Evolutionary conservation across 1,140 invertebrate genomes (phyloP).

Genomic region (Potamilus streckersoni): DNA sequence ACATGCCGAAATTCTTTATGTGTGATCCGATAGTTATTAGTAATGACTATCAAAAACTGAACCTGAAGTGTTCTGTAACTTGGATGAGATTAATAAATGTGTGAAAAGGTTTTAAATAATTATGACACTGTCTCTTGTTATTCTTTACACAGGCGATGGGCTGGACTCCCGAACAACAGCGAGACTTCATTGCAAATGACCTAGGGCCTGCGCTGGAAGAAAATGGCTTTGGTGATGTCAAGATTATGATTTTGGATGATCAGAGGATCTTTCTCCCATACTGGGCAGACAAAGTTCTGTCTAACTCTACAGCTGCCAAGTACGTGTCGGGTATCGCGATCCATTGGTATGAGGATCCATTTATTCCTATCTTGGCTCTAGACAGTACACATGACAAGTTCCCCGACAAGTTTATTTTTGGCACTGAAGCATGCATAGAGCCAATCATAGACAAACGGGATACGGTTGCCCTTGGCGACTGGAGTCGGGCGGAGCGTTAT

Average conservation of each 20-base stretch:
- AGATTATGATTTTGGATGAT: slow-evolving; percentile 81
- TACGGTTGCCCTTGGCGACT: slow-evolving; percentile 77
- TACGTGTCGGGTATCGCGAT: slow-evolving; percentile 83
- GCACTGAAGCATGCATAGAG: slow-evolving; percentile 78
- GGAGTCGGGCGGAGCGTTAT: slow-evolving; percentile 80
- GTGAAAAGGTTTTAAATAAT: too few relatives aligned
- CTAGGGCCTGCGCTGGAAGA: slow-evolving; percentile 76
- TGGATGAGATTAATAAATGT: too few relatives aligned
- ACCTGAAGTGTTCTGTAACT: too few relatives aligned
- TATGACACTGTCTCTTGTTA: too few relatives aligned
- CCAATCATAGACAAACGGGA: slow-evolving; percentile 15
- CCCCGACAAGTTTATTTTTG: slow-evolving; percentile 80
- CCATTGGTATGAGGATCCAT: slow-evolving; percentile 81
- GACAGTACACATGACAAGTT: slow-evolving; percentile 71
- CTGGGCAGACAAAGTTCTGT: slow-evolving; percentile 74
- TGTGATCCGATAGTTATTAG: too few relatives aligned
- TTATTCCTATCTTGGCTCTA: slow-evolving; percentile 71
- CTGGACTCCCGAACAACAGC: slow-evolving; percentile 76
- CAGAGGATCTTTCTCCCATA: slow-evolving; percentile 75
- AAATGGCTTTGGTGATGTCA: slow-evolving; percentile 72
- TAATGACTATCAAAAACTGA: too few relatives aligned
- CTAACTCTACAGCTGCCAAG: slow-evolving; percentile 66
- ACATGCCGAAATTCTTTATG: too few relatives aligned
- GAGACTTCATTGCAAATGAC: slow-evolving; percentile 76
- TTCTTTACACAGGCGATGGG: slow-evolving; percentile 69